Percentiles rank a stretch among this genome's conserved stretches.
phyloP scores from a whole-genome alignment of 2,888 invertebrate species.

The Xestia xanthographa region DNA sequence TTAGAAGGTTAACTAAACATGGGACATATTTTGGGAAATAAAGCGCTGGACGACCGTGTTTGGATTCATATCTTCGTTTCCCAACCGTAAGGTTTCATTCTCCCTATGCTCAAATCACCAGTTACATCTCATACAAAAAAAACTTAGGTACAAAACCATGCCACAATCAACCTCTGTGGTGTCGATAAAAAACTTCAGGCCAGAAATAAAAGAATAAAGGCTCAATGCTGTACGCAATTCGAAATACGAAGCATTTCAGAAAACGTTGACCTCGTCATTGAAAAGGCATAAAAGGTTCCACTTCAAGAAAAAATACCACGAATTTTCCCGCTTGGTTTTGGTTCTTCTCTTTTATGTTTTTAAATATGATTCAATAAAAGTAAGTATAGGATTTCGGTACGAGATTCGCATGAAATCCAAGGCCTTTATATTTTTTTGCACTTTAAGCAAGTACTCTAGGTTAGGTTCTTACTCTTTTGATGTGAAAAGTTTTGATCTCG shows the following conservation, averaged over 20 bases:
- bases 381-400: conserved; percentile 22
- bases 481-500: background rate
- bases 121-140: background rate
- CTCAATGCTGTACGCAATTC: conserved; percentile 26
- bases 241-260: conserved; percentile 44
- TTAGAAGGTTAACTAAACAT: background rate
- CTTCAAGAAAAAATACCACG: conserved; percentile 44
- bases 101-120: background rate
- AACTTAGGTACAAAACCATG: background rate
- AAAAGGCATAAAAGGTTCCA: conserved; percentile 46
- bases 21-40: background rate
- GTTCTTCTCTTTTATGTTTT: conserved; percentile 34
- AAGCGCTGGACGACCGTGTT: background rate
- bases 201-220: conserved; percentile 39
- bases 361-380: conserved; percentile 44
- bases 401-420: conserved; percentile 6
- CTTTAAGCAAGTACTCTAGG: background rate
- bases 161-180: conserved; percentile 27
- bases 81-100: background rate
- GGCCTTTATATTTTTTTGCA: conserved; percentile 13
- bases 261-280: conserved; percentile 53
- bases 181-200: conserved; percentile 27
- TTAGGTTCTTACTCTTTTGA: background rate
- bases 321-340: conserved; percentile 27
- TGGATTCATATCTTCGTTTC: background rate